Base-by-base conservation (phyloP, 2,113 vertebrate genomes). In the Brachypteracias leptosomus region DNA sequence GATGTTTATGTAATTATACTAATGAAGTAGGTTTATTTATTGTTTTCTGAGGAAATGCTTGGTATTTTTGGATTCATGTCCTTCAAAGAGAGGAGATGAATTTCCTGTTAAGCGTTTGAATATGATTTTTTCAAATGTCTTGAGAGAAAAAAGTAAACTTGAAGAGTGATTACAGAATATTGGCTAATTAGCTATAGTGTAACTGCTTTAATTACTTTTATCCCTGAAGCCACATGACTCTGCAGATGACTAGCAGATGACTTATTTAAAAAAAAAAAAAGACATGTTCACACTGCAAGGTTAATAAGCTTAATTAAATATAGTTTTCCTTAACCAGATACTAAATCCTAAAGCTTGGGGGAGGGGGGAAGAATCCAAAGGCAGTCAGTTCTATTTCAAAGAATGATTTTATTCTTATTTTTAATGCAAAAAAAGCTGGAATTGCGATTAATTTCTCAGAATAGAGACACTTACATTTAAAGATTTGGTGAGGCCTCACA, bases 161-260 rank as follows among this genome's bases (percentile, higher is more conserved):
- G 89, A 92, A 92, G 92, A 94, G 94, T 97, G 96, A 96, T 96
- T 96, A 94, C 92, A 96, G 96, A 96, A 96, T 96, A 96, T 97
- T 97, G 96, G 95, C 96, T 97, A 97, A 97, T 97, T 97, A 97
- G 92, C 90, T 94, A 15, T 87, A 96, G 93, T 96, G 96, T 97
- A 97, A 89, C 96, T 97, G 96, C 95, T 96, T 97, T 97, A 96
- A 97, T 97, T 97, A 96, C 96, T 97, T 95, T 96, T 96, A 96
- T 96, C 92, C 96, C 92, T 85, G 96, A 94, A 97, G 93, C 96
- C 95, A 97, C 96, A 95, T 96, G 96, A 96, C 96, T 97, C 70
- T 96, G 95, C 96, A 96, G 96, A 97, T 97, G 96, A 97, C 96
- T 97, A 97, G 93, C 96, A 97, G 96, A 97, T 97, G 96, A 96